Conservation (phyloP, 2,113 vertebrate species). For the Apaloderma vittatum region DNA sequence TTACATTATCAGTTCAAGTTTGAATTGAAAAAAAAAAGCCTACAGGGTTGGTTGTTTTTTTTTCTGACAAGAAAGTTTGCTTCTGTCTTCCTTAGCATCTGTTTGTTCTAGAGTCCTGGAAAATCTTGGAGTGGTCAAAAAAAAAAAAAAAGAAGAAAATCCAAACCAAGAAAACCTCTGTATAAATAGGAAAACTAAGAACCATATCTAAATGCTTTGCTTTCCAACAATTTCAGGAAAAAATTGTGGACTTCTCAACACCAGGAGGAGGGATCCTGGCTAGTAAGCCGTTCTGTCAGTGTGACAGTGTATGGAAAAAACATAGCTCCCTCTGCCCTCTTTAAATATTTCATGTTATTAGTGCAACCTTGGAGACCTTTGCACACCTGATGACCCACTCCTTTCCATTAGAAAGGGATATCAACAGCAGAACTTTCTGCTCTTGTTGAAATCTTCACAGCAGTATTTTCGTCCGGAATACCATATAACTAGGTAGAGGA, state of each 20-base stretch:
- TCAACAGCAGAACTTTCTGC: not conserved
- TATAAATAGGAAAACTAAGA: not conserved
- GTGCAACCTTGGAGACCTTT: not conserved
- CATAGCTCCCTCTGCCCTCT: not conserved
- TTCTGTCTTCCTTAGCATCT: fast-evolving
- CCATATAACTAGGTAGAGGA: not conserved
- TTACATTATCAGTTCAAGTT: not conserved
- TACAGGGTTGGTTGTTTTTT: not conserved
- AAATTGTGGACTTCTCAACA: not conserved
- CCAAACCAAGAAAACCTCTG: fast-evolving
- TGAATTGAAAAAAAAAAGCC: not conserved
- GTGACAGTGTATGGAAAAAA: not conserved
- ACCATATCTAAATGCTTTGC: not conserved
- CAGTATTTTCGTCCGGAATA: not conserved
- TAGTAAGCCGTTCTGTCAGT: not conserved
- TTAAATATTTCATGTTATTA: not conserved
- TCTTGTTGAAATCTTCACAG: not conserved
- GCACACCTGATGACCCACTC: not conserved
- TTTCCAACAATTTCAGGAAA: not conserved
- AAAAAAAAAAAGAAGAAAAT: not conserved
- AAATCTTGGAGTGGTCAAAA: not conserved
- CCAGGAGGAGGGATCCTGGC: not conserved
- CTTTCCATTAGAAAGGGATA: not conserved
- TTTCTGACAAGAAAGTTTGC: not conserved
- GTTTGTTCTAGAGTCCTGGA: not conserved